A percentile compares a stretch with the other conserved stretches of the same genome.
Evolutionary conservation across 2,888 invertebrate species (phyloP).

Genomic region (Diaperis boleti): DNA sequence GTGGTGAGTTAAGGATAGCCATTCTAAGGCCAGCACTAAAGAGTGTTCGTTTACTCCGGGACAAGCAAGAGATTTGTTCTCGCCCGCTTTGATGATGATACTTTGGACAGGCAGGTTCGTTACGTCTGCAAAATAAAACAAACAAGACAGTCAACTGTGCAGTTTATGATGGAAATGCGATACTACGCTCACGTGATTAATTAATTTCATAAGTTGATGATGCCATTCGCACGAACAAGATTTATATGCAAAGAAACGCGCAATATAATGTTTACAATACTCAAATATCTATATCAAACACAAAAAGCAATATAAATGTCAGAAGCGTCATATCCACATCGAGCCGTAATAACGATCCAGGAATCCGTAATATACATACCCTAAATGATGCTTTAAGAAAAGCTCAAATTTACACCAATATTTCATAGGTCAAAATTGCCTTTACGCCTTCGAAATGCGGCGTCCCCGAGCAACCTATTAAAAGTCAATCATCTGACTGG

Average conservation of each 20-base stretch:
- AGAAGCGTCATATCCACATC: constrained; percentile 38
- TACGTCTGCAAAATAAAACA: constrained; percentile 69
- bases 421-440: constrained; percentile 20
- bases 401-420: constrained; percentile 18
- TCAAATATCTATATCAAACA: constrained; percentile 41
- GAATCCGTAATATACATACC: constrained; percentile 15
- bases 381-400: constrained; percentile 18
- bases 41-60: constrained; percentile 78
- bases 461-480: constrained; percentile 24
- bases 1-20: constrained; percentile 68
- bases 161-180: constrained; percentile 33
- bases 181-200: constrained; percentile 31
- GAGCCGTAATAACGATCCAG: constrained; percentile 35
- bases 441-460: constrained; percentile 14
- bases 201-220: constrained; percentile 26
- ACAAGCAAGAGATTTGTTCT: constrained; percentile 75
- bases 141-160: constrained; percentile 39
- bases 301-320: constrained; percentile 44
- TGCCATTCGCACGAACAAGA: constrained; percentile 17
- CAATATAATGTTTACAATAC: constrained; percentile 36
- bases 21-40: constrained; percentile 74
- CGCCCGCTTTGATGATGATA: constrained; percentile 74
- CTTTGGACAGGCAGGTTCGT: constrained; percentile 71
- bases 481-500: constrained; percentile 29
- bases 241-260: constrained; percentile 15